Base-by-base conservation (phyloP, 2,888 invertebrate species). In the Thumatha senex region DNA sequence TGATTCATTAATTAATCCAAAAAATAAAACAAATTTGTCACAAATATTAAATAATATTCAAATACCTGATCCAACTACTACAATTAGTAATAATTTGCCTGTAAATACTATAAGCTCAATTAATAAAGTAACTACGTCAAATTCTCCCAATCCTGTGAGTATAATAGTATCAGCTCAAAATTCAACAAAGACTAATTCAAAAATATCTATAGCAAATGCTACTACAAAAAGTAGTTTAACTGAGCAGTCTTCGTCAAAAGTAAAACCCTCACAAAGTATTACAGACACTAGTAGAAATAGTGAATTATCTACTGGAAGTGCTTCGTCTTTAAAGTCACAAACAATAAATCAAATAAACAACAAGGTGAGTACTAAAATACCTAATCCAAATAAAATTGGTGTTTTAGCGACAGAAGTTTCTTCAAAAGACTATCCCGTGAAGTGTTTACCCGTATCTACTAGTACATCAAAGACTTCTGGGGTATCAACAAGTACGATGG, bases 11-110 rank as follows among this genome's bases (percentile, higher is more conserved):
- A 60, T 46, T 45, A 61, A 42, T 50, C 46, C 58, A 51, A 60
- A 46, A 52, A 58, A 63, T 52, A 63, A 61, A 46, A 55, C 47
- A 4, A 57, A 51, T 24, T 39, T 58, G 42, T 55, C 63, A 53
- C 68, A 68, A 49, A 34, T 55, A 48, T 59, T 63, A 51, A 69
- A 71, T 55, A 58, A 48, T 48, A 46, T 56, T 40, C 48, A 63
- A 56, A 39, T 50, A 50, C 46, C 38, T 38, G 49, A 7, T 46
- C 30, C 34, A 36, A 24, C 30, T 39, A 41, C 45, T 46, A 8
- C 29, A 9, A 15, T 40, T 47, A 46, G 31, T 18, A 51, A 10
- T 40, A 49, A 40, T 18, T 8, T 18, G 14, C 29, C 39, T 36
- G 18, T 24, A 24, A 24, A 24, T 5, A 24, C 7, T 39, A 47